Base-by-base conservation (phyloP, 2,888 invertebrate species). In the Terebella lapidaria region DNA sequence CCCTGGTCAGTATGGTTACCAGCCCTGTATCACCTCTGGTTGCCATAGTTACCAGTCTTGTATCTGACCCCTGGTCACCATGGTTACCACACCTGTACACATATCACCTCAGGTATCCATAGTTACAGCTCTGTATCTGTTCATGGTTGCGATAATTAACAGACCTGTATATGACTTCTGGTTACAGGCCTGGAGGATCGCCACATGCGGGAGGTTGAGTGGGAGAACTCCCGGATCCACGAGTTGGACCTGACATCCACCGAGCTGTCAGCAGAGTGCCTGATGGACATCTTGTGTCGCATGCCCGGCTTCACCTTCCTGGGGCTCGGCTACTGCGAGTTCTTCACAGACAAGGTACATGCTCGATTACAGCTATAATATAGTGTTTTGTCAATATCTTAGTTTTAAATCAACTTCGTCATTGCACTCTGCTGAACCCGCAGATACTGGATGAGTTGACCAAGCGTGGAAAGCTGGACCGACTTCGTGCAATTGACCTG, bases 221-320 rank as follows among this genome's bases (percentile, higher is more conserved):
- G 99, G 99, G 96, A 99, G 80, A 94, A 95, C n/a, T 91, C 93
- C 1, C 70, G 73, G 18, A 81, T 99, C 59, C 91, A 91, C 78
- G 99, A 99, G 82, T 79, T 99, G 69, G 99, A 99, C 75, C 89
- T 99, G 59, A 94, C 95, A 0, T 99, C 94, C 1, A 99, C 97
- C 0, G 97, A 99, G 81, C 82, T 99, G 61, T 90, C 91, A 1
- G 88, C 93, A 0, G 96, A 97, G 76, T 92, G 94, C 67, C 85
- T 99, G 47, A 89, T 91, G 62, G 93, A 94, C 79, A 89, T 99
- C 86, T 84, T 99, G 20, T 88, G 89, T 0, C 84, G 95, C 68
- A 88, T 94, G 67, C 93, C 90, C 0, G 85, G 91, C 70, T 82
- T 82, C 65, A 75, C 75, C 18, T 95, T 93, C 83, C 84, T 99